These are phyloP conservation scores for Hyposoter dolosus DNA, from an alignment of 2,888 invertebrate species.

Conservation along the genomic window DNA sequence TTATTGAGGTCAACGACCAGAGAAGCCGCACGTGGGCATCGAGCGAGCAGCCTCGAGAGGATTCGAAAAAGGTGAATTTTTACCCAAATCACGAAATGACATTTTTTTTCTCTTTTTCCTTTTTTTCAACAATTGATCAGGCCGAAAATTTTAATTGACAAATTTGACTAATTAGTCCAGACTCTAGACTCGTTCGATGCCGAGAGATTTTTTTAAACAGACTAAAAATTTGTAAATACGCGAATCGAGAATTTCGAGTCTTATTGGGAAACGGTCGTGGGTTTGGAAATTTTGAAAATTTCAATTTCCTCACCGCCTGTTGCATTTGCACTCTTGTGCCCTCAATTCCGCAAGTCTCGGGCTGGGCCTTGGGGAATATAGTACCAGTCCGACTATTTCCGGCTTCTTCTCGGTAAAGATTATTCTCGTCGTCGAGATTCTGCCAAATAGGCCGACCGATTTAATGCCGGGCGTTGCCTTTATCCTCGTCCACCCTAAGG, in stretches of 20 bases:
- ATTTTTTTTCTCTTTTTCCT: background rate
- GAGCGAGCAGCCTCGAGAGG: background rate
- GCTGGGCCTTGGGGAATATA: constrained; percentile 30
- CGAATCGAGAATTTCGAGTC: background rate
- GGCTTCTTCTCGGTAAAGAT: constrained; percentile 69
- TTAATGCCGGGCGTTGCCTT: constrained; percentile 53
- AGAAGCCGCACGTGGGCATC: constrained; percentile 52
- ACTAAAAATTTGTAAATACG: background rate
- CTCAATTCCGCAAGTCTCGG: constrained; percentile 41
- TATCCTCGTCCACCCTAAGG: background rate
- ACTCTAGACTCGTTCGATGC: background rate
- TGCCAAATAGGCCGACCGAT: constrained; percentile 78
- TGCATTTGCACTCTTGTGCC: constrained; percentile 17
- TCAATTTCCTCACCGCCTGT: constrained; percentile 27
- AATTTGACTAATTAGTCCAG: background rate
- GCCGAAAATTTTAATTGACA: background rate
- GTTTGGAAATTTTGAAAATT: constrained; percentile 12
- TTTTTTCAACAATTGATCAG: background rate
- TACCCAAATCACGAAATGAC: constrained; percentile 1
- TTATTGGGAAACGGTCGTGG: background rate
- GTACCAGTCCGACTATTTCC: constrained; percentile 73
- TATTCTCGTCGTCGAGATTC: constrained; percentile 72
- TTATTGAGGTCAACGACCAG: constrained; percentile 67
- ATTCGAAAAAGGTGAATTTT: constrained; percentile 12
- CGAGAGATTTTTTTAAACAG: background rate